These are phyloP conservation scores for Phyllopteryx taeniolatus DNA, from an alignment of 2,113 vertebrate genomes.

Conservation along the genomic window DNA sequence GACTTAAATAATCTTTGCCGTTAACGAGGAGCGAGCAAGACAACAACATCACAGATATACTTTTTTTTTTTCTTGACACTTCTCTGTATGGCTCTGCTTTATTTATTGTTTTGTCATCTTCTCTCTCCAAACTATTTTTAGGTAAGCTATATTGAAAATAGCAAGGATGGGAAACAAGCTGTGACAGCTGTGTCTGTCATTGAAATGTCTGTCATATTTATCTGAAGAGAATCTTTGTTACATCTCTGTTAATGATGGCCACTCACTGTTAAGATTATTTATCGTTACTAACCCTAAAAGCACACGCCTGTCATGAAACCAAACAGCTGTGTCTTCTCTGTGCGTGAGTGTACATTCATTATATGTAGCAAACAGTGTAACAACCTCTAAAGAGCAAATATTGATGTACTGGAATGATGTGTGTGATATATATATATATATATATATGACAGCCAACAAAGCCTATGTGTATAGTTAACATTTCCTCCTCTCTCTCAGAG, in stretches of 20 bases:
- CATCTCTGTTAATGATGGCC: slow-evolving; percentile 69
- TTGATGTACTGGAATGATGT: slow-evolving; percentile 28
- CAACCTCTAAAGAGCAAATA: slow-evolving; percentile 38
- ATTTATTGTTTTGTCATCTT: slow-evolving; percentile 39
- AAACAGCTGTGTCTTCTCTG: slow-evolving; percentile 19
- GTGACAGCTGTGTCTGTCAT: slow-evolving; percentile 9
- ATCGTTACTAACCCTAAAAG: slow-evolving; percentile 59
- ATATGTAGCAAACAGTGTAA: slow-evolving; percentile 33
- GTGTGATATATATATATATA: slow-evolving; percentile 4
- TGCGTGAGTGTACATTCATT: slow-evolving; percentile 42
- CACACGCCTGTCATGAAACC: slow-evolving; percentile 52
- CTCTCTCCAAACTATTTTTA: slow-evolving; percentile 58
- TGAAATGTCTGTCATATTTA: slow-evolving; percentile 40
- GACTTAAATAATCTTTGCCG: slow-evolving; percentile 31
- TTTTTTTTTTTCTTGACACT: slow-evolving; percentile 41
- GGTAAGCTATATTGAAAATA: slow-evolving; percentile 47
- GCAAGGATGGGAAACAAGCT: slow-evolving; percentile 33
- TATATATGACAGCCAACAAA: slow-evolving; percentile 5
- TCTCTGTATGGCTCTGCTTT: slow-evolving; percentile 21
- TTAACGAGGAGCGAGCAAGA: slow-evolving; percentile 45
- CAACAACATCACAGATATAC: slow-evolving; percentile 28
- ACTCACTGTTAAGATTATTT: slow-evolving; percentile 66
- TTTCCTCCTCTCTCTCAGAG: slow-evolving; percentile 28
- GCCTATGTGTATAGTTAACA: slow-evolving; percentile 33
- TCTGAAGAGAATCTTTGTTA: slow-evolving; percentile 31